These are phyloP conservation scores for Lagopus leucura DNA, from an alignment of 2,113 vertebrate species.

Conservation along the genomic window DNA sequence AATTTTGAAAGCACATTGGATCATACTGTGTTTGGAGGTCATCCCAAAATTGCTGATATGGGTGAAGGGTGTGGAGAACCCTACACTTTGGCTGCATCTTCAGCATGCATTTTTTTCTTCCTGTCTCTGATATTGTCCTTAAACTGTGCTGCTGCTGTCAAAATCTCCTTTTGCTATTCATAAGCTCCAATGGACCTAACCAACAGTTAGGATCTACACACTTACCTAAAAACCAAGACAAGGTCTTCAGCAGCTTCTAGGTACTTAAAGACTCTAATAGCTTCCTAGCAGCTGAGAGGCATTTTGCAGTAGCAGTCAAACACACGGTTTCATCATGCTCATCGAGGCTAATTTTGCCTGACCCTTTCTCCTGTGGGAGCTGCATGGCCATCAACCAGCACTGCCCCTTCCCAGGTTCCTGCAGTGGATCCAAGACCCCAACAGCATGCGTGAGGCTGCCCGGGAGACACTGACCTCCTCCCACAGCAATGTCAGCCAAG, in stretches of 20 bases:
- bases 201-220: neutral
- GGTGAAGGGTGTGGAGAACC: neutral
- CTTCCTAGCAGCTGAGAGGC: neutral
- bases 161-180: neutral
- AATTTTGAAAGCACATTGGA: neutral
- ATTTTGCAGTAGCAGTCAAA: neutral
- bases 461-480: constrained; percentile 2
- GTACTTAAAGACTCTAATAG: neutral
- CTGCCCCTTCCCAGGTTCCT: neutral
- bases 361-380: neutral
- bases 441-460: neutral
- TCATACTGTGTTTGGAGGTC: neutral
- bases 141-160: accelerated
- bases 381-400: accelerated
- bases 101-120: neutral
- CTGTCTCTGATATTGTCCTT: neutral
- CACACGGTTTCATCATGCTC: neutral
- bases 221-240: neutral
- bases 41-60: neutral
- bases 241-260: neutral
- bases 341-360: neutral
- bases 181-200: neutral
- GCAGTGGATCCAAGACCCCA: neutral
- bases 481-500: neutral
- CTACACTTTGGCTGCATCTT: neutral